These are phyloP conservation scores for Chrysemys picta DNA, from an alignment of 2,113 vertebrate genomes.

Conservation along the genomic window DNA sequence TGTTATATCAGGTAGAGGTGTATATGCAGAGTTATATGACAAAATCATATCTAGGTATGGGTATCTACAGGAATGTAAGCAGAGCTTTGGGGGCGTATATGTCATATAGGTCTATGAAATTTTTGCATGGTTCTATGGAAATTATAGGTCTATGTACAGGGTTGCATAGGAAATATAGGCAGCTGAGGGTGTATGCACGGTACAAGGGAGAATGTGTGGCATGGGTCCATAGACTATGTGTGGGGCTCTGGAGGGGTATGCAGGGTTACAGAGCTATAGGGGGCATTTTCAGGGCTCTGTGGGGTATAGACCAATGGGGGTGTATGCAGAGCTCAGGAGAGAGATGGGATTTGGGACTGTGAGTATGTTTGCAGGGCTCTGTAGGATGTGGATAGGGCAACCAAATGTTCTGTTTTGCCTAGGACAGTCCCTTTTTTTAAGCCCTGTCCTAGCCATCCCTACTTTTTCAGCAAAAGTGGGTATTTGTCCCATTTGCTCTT, in stretches of 20 bases:
- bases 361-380: background rate
- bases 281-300: background rate
- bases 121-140: background rate
- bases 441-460: too few relatives aligned
- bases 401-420: too few relatives aligned
- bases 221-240: too few relatives aligned
- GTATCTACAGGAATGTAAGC: background rate
- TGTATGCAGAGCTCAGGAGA: background rate
- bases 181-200: background rate
- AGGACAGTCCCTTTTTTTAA: too few relatives aligned
- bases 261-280: background rate
- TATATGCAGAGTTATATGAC: background rate
- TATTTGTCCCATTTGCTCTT: too few relatives aligned
- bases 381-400: too few relatives aligned
- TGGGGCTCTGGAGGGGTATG: background rate
- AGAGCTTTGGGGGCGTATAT: background rate
- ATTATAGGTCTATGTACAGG: background rate
- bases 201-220: background rate
- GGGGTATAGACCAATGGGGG: too few relatives aligned
- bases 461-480: too few relatives aligned
- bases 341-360: background rate
- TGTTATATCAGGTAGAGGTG: too few relatives aligned
- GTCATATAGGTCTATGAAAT: background rate
- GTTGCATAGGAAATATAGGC: background rate
- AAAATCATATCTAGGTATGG: background rate